Conservation (phyloP, 2,113 vertebrate genomes). For the Tachycineta bicolor region DNA sequence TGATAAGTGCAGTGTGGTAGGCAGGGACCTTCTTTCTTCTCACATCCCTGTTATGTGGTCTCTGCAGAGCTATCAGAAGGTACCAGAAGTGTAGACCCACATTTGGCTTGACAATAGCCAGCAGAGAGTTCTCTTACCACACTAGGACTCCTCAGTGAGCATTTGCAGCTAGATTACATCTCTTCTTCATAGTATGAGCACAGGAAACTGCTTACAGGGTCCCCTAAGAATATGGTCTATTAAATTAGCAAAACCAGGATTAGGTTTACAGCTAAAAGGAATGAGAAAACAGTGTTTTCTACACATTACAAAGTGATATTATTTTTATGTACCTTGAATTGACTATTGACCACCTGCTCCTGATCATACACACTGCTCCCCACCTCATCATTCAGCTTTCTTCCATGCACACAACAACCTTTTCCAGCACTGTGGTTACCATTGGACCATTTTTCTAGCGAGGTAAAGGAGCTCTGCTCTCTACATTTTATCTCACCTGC, state of each 20-base stretch:
- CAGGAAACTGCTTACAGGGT: neutral
- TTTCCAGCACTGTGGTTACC: neutral
- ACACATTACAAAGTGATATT: neutral
- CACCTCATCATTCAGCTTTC: neutral
- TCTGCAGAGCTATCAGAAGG: neutral
- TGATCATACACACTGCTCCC: neutral
- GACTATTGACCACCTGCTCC: neutral
- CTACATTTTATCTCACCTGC: neutral
- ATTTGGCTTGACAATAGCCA: neutral
- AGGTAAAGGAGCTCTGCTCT: neutral
- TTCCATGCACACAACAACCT: neutral
- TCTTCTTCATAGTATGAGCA: neutral
- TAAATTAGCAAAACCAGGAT: constrained; percentile 9
- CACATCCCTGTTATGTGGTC: neutral
- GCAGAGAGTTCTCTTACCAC: neutral
- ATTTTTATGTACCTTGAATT: neutral
- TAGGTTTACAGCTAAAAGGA: neutral
- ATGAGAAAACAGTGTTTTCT: neutral
- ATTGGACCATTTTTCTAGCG: neutral
- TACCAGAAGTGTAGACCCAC: neutral
- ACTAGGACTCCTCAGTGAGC: neutral
- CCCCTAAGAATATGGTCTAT: neutral
- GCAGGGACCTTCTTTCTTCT: neutral
- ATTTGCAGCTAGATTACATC: constrained; percentile 7
- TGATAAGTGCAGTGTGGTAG: neutral